Conservation (phyloP, 2,888 invertebrate genomes). For the Diaperis boleti region DNA sequence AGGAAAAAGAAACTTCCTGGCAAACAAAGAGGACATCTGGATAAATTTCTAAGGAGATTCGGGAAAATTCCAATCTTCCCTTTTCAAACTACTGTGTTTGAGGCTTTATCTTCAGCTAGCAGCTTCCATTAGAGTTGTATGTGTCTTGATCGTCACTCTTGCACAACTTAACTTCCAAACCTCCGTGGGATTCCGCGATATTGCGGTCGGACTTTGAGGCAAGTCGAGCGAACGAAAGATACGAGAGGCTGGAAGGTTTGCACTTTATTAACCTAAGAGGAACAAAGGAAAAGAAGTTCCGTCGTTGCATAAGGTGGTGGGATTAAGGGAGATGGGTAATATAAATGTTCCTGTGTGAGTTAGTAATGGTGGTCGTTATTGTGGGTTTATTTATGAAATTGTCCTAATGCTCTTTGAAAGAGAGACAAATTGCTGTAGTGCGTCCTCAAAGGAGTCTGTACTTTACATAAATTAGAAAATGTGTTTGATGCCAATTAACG, state of each 20-base stretch:
- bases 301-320: background rate
- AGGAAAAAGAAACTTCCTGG: constrained; percentile 38
- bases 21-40: constrained; percentile 42
- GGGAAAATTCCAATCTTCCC: constrained; percentile 32
- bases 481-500: no score
- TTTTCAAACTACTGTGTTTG: constrained; percentile 13
- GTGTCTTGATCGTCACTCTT: constrained; percentile 26
- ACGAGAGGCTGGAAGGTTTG: constrained; percentile 6
- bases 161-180: constrained; percentile 28
- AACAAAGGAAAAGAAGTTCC: background rate
- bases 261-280: constrained; percentile 5
- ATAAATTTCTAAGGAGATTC: constrained; percentile 42
- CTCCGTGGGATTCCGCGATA: constrained; percentile 28
- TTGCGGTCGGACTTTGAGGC: constrained; percentile 16
- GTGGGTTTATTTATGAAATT: background rate
- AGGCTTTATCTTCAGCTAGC: constrained; percentile 35
- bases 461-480: no score
- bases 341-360: background rate
- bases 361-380: background rate
- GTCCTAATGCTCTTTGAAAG: background rate
- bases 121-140: constrained; percentile 36
- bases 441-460: no score
- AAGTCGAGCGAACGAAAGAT: constrained; percentile 8
- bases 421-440: no score
- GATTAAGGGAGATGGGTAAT: background rate